Conservation (phyloP, 2,888 invertebrate species). For the Matsumyia berberina region DNA sequence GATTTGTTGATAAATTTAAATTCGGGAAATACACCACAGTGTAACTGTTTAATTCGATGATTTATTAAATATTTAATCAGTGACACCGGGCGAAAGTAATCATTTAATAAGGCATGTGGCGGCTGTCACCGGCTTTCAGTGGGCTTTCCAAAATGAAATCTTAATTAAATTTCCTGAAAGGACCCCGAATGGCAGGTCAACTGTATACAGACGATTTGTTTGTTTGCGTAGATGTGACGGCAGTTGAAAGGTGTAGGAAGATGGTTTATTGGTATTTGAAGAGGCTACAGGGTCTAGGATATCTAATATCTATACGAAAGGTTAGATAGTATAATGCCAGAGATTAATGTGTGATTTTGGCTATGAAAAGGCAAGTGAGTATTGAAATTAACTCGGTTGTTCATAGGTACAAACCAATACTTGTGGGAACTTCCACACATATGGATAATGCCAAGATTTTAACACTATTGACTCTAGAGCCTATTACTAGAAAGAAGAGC, state of each 20-base stretch:
- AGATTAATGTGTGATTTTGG: no score
- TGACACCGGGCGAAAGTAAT: slow-evolving; percentile 63
- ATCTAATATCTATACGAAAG: no score
- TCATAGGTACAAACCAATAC: no score
- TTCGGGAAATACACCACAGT: slow-evolving; percentile 65
- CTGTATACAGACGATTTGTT: neutral
- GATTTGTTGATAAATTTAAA: slow-evolving; percentile 74
- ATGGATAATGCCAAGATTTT: no score
- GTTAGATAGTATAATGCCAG: no score
- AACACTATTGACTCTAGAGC: no score
- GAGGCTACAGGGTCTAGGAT: neutral
- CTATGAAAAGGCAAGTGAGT: no score
- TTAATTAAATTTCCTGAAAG: slow-evolving; percentile 66
- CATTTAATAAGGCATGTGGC: slow-evolving; percentile 64
- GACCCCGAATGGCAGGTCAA: neutral
- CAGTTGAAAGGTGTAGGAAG: neutral
- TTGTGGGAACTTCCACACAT: no score
- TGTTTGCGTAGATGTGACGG: neutral
- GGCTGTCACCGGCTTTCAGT: slow-evolving; percentile 60
- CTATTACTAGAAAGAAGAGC: no score
- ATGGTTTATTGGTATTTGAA: neutral
- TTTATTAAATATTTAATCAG: slow-evolving; percentile 76
- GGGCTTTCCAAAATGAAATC: slow-evolving; percentile 52
- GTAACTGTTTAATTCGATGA: slow-evolving; percentile 73
- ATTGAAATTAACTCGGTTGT: no score